A percentile compares a stretch with the other conserved stretches of the same genome.
Evolutionary conservation across 1,140 invertebrate genomes (phyloP).

Genomic region (Anastrepha obliqua): DNA sequence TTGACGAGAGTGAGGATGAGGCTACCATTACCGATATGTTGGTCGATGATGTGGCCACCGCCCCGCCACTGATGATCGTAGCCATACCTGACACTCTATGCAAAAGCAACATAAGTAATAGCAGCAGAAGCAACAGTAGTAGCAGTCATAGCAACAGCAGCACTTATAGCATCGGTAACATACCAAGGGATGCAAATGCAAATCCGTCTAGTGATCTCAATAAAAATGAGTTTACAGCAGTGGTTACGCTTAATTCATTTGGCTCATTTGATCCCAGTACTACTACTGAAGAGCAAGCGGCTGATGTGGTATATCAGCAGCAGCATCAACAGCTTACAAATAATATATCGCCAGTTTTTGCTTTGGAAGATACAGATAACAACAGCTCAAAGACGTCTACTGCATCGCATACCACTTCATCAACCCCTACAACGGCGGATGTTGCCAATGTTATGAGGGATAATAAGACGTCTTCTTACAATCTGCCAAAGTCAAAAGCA

Average conservation of each 20-base stretch:
- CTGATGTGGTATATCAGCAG: not conserved
- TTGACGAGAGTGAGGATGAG: constrained; percentile 65
- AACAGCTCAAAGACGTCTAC: constrained; percentile 58
- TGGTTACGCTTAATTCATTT: not conserved
- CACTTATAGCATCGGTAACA: constrained; percentile 35
- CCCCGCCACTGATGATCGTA: not conserved
- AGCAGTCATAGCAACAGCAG: not conserved
- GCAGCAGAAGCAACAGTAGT: not conserved
- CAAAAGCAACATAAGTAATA: not conserved
- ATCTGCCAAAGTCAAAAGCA: not conserved
- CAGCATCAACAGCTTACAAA: constrained; percentile 12
- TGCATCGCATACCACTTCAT: constrained; percentile 66
- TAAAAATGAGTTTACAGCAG: constrained; percentile 30
- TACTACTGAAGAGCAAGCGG: not conserved
- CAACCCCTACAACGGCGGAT: constrained; percentile 70
- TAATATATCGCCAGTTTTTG: not conserved
- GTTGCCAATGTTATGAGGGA: constrained; percentile 65
- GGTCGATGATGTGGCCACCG: constrained; percentile 41
- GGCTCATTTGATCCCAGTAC: not conserved
- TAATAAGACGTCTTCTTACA: constrained; percentile 52
- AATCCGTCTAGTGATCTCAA: constrained; percentile 26
- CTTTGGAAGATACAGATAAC: constrained; percentile 35
- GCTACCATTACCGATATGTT: constrained; percentile 29
- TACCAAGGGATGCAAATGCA: constrained; percentile 13
- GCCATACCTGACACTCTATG: not conserved